Conservation (phyloP, 2,888 invertebrate species). For the Phania funesta region DNA sequence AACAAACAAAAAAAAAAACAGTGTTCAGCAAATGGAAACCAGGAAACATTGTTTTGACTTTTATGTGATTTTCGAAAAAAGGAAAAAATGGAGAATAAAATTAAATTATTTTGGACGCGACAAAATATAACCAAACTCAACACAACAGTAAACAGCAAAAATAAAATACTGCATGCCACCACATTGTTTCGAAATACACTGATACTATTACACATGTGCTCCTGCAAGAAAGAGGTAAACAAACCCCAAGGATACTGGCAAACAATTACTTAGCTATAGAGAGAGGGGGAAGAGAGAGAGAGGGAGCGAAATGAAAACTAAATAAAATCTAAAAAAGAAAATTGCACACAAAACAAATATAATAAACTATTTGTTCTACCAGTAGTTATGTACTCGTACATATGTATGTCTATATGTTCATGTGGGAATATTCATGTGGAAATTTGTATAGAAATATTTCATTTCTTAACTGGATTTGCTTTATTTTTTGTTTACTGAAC, state of each 20-base stretch:
- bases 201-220: not conserved
- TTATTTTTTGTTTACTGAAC: slow-evolving; percentile 20
- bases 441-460: slow-evolving; percentile 40
- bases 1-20: slow-evolving; percentile 9
- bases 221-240: not conserved
- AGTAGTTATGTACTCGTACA: not conserved
- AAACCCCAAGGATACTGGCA: not conserved
- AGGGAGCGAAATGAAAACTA: not conserved
- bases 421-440: not conserved
- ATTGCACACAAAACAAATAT: slow-evolving; percentile 35
- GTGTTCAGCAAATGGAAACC: slow-evolving; percentile 5
- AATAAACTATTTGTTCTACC: not conserved
- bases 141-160: not conserved
- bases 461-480: slow-evolving; percentile 43
- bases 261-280: not conserved
- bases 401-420: not conserved
- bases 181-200: slow-evolving; percentile 13
- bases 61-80: slow-evolving; percentile 32
- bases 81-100: slow-evolving; percentile 40
- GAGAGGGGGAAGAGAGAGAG: not conserved
- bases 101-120: slow-evolving; percentile 61
- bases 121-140: slow-evolving; percentile 47
- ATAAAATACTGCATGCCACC: not conserved
- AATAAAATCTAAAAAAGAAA: slow-evolving; percentile 36
- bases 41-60: slow-evolving; percentile 18